phyloP scores from a whole-genome alignment of 2,888 invertebrate species.

The Lasioglossum villosulum region DNA sequence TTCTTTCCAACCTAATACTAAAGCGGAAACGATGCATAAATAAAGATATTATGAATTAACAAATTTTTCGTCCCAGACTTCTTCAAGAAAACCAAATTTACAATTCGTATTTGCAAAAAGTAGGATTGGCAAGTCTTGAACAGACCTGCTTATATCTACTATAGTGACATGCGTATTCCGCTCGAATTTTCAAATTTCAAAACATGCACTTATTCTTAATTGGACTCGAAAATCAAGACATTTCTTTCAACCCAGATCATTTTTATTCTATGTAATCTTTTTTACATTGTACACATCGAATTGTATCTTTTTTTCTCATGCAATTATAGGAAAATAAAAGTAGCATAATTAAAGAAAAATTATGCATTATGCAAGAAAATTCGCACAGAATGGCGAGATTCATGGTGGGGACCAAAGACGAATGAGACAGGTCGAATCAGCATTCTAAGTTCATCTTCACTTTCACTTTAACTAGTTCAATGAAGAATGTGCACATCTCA shows the following conservation, averaged over 20 bases:
- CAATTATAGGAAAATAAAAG: neutral
- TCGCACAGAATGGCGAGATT: slow-evolving; percentile 2
- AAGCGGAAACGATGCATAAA: neutral
- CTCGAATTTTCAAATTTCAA: neutral
- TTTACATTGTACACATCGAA: no score
- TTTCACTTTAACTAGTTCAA: slow-evolving; percentile 76
- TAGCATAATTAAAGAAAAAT: neutral
- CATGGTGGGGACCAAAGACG: slow-evolving; percentile 1
- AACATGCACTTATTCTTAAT: neutral
- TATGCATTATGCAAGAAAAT: neutral
- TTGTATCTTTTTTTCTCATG: no score
- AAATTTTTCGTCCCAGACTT: neutral
- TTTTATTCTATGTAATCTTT: no score
- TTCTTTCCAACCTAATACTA: neutral
- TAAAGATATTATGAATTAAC: neutral
- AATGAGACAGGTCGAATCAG: slow-evolving; percentile 17
- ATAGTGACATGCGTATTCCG: neutral
- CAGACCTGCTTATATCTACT: neutral
- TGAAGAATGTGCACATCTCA: slow-evolving; percentile 23
- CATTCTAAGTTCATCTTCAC: slow-evolving; percentile 75
- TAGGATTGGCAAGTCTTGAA: neutral
- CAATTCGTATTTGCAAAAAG: neutral
- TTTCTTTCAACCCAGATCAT: no score
- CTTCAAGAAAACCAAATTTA: neutral
- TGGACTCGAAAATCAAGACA: no score